Conservation (phyloP, 2,888 invertebrate genomes). For the Coelopa pilipes region DNA sequence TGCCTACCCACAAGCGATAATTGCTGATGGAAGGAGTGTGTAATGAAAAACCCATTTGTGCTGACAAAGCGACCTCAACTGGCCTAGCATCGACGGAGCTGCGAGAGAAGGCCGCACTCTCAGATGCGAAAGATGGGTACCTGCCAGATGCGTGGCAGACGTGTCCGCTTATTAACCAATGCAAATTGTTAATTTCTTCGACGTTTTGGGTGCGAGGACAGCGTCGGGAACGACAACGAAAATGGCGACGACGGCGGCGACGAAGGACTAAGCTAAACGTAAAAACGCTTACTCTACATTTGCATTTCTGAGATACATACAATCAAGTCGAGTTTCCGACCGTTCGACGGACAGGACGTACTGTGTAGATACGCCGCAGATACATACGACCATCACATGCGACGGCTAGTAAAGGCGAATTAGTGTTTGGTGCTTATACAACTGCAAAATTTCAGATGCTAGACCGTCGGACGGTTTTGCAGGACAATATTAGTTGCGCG, state of each 20-base stretch:
- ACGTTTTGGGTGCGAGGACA: not conserved
- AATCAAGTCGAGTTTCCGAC: not conserved
- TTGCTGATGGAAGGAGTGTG: not conserved
- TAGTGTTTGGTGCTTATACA: too few relatives aligned
- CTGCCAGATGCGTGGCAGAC: not conserved
- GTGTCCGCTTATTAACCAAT: slow-evolving; percentile 26
- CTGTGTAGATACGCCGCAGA: not conserved
- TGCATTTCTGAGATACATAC: slow-evolving; percentile 20
- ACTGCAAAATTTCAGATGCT: too few relatives aligned
- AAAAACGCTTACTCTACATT: slow-evolving; percentile 9
- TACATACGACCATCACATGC: not conserved
- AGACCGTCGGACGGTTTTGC: too few relatives aligned
- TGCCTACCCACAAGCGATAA: not conserved
- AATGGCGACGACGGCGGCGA: not conserved
- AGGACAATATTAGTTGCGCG: too few relatives aligned
- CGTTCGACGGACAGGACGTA: not conserved
- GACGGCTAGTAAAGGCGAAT: too few relatives aligned
- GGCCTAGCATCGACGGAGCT: not conserved
- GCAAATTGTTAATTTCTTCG: slow-evolving; percentile 17
- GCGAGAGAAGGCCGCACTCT: slow-evolving; percentile 17
- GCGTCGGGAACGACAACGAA: not conserved
- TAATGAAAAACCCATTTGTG: slow-evolving; percentile 2
- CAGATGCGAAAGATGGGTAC: slow-evolving; percentile 1
- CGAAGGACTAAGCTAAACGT: not conserved
- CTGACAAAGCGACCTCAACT: slow-evolving; percentile 6